Percentiles rank a stretch among this genome's conserved stretches.
Evolutionary conservation across 2,113 vertebrate species (phyloP).

Genomic region (Catharus minimus): DNA sequence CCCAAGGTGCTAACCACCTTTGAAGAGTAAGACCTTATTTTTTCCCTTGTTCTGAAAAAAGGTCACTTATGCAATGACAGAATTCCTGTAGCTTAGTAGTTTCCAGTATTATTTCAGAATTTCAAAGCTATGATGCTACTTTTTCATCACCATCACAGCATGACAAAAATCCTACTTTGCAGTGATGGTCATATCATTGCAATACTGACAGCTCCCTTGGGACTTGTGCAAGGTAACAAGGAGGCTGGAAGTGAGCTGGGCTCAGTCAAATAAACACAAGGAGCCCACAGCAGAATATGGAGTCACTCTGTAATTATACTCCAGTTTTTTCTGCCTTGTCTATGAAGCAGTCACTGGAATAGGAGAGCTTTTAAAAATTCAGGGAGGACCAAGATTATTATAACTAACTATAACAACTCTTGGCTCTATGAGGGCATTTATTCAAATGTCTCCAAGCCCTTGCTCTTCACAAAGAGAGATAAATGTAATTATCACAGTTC

Average conservation of each 20-base stretch:
- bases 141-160: not conserved
- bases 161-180: not conserved
- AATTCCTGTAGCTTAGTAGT: not conserved
- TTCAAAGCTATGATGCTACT: not conserved
- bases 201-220: not conserved
- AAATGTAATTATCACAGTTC: conserved; percentile 43
- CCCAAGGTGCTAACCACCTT: not conserved
- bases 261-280: not conserved
- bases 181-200: not conserved
- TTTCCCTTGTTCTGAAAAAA: not conserved
- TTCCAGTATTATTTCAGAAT: not conserved
- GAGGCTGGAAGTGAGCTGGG: not conserved
- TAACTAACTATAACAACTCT: not conserved
- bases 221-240: not conserved
- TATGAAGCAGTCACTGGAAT: not conserved
- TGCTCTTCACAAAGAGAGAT: conserved; percentile 40
- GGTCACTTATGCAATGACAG: not conserved
- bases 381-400: conserved; percentile 18
- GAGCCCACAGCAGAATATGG: not conserved
- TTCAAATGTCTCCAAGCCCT: conserved; percentile 26
- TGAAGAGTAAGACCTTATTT: not conserved
- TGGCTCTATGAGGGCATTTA: conserved; percentile 44
- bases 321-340: conserved; percentile 18
- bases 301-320: conserved; percentile 25
- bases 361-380: conserved; percentile 5